phyloP scores from a whole-genome alignment of 2,888 invertebrate genomes.

The Ichneumoninae sp. region DNA sequence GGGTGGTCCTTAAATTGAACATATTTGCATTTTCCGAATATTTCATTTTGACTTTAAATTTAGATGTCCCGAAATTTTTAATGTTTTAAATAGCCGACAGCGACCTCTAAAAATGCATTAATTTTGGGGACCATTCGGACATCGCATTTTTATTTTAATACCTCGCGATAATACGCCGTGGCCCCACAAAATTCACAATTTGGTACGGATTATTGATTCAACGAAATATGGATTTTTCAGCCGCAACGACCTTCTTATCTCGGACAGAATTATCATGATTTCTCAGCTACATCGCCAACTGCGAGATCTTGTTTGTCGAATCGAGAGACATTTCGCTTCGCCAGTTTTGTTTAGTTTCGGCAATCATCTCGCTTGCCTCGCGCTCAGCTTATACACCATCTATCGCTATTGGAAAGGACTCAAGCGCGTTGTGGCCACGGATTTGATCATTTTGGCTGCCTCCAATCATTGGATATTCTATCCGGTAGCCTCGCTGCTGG shows the following conservation, averaged over 20 bases:
- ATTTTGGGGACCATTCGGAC: too few species aligned
- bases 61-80: too few species aligned
- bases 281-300: constrained; percentile 33
- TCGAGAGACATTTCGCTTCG: constrained; percentile 16
- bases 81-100: too few species aligned
- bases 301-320: constrained; percentile 11
- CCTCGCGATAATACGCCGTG: too few species aligned
- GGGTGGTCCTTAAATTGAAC: too few species aligned
- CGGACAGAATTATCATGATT: constrained; percentile 22
- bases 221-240: neutral
- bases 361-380: neutral
- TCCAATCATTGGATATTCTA: neutral
- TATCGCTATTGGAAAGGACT: neutral
- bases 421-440: neutral
- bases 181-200: too few species aligned
- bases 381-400: neutral
- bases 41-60: too few species aligned
- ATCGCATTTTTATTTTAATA: too few species aligned
- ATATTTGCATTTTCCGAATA: too few species aligned
- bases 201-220: neutral
- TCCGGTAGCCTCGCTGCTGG: neutral
- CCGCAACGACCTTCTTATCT: neutral
- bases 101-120: too few species aligned
- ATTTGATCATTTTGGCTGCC: neutral
- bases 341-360: constrained; percentile 15